Conservation (phyloP, 2,888 invertebrate genomes). For the Temnothorax ravouxi region DNA sequence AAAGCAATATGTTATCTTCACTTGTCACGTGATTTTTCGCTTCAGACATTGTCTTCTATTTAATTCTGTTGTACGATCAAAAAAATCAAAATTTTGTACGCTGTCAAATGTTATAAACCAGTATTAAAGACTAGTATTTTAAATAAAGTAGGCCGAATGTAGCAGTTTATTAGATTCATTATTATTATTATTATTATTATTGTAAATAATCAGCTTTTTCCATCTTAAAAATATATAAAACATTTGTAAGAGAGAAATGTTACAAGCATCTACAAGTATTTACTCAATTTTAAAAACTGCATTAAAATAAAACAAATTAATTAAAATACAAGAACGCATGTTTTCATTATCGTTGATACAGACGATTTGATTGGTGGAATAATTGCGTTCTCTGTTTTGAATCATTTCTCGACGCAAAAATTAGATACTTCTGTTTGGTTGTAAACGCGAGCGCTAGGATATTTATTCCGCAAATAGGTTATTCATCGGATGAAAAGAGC, state of each 20-base stretch:
- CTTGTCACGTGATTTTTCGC: constrained; percentile 2
- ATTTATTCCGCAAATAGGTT: constrained; percentile 31
- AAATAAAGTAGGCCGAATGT: neutral
- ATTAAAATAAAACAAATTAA: neutral
- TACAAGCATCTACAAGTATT: neutral
- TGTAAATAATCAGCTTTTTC: neutral
- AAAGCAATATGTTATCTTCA: neutral
- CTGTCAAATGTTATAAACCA: neutral
- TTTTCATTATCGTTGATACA: neutral
- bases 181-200: constrained; percentile 25
- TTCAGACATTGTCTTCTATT: neutral
- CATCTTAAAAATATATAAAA: neutral
- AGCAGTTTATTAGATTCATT: neutral
- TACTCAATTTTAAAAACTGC: neutral
- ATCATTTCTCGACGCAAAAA: constrained; percentile 8
- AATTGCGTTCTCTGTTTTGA: constrained; percentile 1
- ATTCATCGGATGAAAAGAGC: constrained; percentile 31
- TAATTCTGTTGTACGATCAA: neutral
- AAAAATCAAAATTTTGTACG: neutral
- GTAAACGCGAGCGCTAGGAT: constrained; percentile 3
- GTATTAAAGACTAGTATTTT: neutral
- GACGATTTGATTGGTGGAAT: neutral
- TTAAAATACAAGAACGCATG: neutral
- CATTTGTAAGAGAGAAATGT: neutral
- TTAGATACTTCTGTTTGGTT: constrained; percentile 5